A percentile compares a stretch with the other conserved stretches of the same genome.
Conservation (phyloP, 1,140 invertebrate species). For the Tachypleus tridentatus region DNA sequence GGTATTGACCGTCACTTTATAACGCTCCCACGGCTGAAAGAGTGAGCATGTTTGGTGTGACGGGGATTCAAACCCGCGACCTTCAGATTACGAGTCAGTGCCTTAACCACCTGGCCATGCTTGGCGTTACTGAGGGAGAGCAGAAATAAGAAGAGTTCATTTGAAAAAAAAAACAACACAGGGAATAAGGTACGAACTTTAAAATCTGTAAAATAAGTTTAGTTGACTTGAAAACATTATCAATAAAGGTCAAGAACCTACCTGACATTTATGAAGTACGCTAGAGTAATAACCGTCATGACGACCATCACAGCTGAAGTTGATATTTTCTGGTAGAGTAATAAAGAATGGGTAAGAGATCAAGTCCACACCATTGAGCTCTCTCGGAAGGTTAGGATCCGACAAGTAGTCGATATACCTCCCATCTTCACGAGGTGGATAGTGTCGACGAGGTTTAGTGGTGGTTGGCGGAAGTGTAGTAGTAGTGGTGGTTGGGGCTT, state of each 20-base stretch:
- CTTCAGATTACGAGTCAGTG: too few species aligned
- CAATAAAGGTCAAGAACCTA: conserved; percentile 29
- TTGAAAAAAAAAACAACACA: too few species aligned
- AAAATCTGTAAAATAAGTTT: too few species aligned
- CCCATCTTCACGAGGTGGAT: conserved; percentile 28
- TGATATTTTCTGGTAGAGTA: conserved; percentile 63
- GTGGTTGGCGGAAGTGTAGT: neutral
- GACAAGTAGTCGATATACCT: conserved; percentile 68
- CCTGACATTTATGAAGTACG: conserved; percentile 79
- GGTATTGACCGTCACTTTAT: too few species aligned
- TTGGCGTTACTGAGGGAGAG: too few species aligned
- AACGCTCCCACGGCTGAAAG: too few species aligned
- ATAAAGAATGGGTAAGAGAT: conserved; percentile 79
- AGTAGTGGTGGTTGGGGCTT: neutral
- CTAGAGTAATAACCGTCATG: conserved; percentile 89
- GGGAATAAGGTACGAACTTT: too few species aligned
- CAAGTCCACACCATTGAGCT: conserved; percentile 73
- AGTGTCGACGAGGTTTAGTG: neutral
- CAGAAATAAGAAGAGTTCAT: too few species aligned
- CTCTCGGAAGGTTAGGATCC: conserved; percentile 79
- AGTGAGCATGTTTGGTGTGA: too few species aligned
- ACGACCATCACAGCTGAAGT: conserved; percentile 77
- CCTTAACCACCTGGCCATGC: too few species aligned
- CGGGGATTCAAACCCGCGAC: too few species aligned
- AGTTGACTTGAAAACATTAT: too few species aligned